Evolutionary conservation across 2,797 vertebrate species (phyloP), one percentile per base, ranked within the genome.

Genomic region (Tamandua tetradactyla): DNA sequence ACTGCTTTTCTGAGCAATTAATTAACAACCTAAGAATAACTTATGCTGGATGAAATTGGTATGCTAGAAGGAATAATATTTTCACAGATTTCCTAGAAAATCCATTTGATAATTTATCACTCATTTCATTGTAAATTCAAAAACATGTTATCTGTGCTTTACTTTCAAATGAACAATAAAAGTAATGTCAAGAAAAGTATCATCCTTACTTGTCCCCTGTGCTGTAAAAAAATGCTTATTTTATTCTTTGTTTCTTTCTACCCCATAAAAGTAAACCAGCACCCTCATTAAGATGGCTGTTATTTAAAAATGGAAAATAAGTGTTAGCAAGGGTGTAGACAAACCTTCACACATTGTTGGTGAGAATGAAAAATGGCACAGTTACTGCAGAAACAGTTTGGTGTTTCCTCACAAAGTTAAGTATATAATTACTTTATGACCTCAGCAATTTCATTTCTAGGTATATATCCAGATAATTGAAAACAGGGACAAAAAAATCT

Each of bases 1-100:
- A 89, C 64, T 94, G 42, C 49, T 75, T 96, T 96, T 81, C 78
- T 93, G 90, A 94, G 81, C 64, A 95, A 72, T 80, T 93, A 96
- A 91, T 95, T 89, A 91, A 91, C 18, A 96, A 92, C 18, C 64
- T 64, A 25, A 82, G 27, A 79, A 81, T 69, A 92, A 90, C 44
- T 27, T 74, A 57, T 35, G 87, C 18, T 84, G 40, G 20, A 81
- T 11, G 57, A 89, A 94, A 93, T 61, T 81, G 76, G 55, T 30
- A 80, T 66, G 27, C 25, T 83, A 93, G 20, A 84, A 83, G 18
- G n/a, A 4, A 37, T 47, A 68, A 71, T 74, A 62, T 61, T 64
- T 86, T 64, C 82, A 12, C 62, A 64, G 6, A 27, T 44, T 59
- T 91, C 52, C 35, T 84, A 90, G 17, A 89, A 89, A 42, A 69